Evolutionary conservation across 2,888 invertebrate genomes (phyloP), one percentile per base, ranked within the genome.

Genomic region (Hecatera dysodea): DNA sequence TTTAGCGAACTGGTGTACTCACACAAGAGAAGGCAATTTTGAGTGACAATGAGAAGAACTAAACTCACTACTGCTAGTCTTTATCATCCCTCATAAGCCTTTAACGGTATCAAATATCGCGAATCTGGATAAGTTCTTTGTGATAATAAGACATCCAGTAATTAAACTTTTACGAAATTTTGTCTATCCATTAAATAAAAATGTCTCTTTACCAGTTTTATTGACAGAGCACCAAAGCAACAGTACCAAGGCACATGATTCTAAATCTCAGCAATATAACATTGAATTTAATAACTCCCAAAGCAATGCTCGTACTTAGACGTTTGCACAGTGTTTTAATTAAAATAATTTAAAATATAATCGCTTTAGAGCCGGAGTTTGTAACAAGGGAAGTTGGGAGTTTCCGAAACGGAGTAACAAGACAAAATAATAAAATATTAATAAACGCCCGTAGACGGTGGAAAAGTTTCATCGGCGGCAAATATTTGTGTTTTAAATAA

Each of bases 381-480:
- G 90, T 93, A 94, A 95, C 94, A 93, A 94, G 95, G 92, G 93
- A 95, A 95, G 94, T 95, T 95, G 89, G 82, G 88, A 93, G 89
- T 93, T 94, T 93, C 88, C 90, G 91, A 91, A 94, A 93, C 90
- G 92, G 89, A 90, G 92, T 90, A 92, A 94, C 94, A 95, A 96
- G 95, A 96, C 95, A 96, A 95, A 95, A 96, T 96, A 96, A 96
- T 96, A 96, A 95, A 96, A 96, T 95, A 96, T 96, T 95, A 96
- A 96, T 96, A 96, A 95, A 91, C 92, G 94, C 93, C 90, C 90
- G 91, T 93, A 94, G 95, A 95, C 93, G 92, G 86, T 89, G 91
- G 92, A 94, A 95, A 96, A 96, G 95, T 96, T 95, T 93, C 92
- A 92, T 92, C 88, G 85, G 81, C 77, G 77, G 89, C 93, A 95